Evolutionary conservation across 2,113 vertebrate genomes (phyloP).

Genomic region (Macrotis lagotis): DNA sequence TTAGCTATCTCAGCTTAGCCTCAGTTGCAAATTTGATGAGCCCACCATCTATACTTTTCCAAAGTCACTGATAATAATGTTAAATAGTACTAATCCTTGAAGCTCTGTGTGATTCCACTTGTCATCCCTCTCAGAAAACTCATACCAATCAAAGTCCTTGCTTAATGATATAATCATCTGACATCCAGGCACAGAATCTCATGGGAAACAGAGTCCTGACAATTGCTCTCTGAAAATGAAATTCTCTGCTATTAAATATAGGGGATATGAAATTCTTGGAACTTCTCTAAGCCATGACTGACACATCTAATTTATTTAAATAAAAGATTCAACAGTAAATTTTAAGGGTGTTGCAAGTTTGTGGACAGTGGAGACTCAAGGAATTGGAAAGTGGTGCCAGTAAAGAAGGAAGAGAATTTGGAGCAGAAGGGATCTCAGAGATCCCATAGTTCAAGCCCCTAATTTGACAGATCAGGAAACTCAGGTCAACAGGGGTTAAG

Average conservation of each 20-base stretch:
- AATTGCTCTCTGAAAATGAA: not conserved
- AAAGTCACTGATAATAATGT: not conserved
- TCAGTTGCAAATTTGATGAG: not conserved
- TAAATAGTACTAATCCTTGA: not conserved
- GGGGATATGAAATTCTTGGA: not conserved
- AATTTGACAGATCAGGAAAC: not conserved
- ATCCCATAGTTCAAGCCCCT: not conserved
- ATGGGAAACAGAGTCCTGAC: not conserved
- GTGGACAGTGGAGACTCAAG: not conserved
- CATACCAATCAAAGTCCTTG: not conserved
- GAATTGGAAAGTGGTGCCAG: not conserved
- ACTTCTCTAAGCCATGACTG: not conserved
- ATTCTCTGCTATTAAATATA: not conserved
- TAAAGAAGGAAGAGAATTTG: not conserved
- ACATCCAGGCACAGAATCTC: not conserved
- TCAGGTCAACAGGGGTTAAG: not conserved
- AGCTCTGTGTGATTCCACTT: not conserved
- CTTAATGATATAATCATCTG: not conserved
- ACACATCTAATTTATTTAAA: not conserved
- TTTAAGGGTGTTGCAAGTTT: not conserved
- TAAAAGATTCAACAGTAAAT: not conserved
- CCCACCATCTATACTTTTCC: not conserved
- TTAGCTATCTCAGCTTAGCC: not conserved
- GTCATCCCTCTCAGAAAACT: not conserved
- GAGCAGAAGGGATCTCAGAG: not conserved